Evolutionary conservation across 2,888 invertebrate genomes (phyloP), one percentile per base, ranked within the genome.

Genomic region (Trachelus troglodyta): DNA sequence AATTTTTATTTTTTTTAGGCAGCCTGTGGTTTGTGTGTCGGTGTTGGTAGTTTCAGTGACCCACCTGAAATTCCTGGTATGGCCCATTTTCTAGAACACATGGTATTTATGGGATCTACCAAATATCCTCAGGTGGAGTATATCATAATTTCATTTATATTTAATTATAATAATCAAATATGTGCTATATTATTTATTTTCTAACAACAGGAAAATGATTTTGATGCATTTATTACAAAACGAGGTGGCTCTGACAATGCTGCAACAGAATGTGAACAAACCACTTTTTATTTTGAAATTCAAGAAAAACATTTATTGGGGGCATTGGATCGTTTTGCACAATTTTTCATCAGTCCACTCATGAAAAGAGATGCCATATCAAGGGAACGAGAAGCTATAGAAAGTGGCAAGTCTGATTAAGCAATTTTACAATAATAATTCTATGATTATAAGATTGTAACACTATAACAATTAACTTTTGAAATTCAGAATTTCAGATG

Each of bases 71-170:
- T 97, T 77, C 96, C 95, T 84, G 97, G 97, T 0, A 91, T 97
- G 89, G 96, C 97, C 0, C 97, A 97, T 90, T 97, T 97, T 89
- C 93, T 97, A 4, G 97, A 97, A 87, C 97, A 97, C 90, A 97
- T 98, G 98, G 96, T 98, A 34, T 98, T 98, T 89, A 98, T 98
- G 98, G 98, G 98, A 56, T 97, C 97, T 83, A 94, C 96, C 87
- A 98, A 97, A 89, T 98, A 95, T 90, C 97, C 96, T 12, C 93
- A 94, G 89, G 98, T 98, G 92, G 30, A 33, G 40, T 56, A 23
- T 40, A 15, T 40, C 12, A 40, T 15, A 23, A 74, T 37, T n/a
- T 30, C 12, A 73, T 74, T 12, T 33, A 73, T 34, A n/a, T 37
- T 15, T 30, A 4, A 73, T 74, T 34, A n/a, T 40, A 75, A 56